Percentiles rank a stretch among this genome's conserved stretches.
phyloP scores from a whole-genome alignment of 2,888 invertebrate genomes.

The Erynnis tages region DNA sequence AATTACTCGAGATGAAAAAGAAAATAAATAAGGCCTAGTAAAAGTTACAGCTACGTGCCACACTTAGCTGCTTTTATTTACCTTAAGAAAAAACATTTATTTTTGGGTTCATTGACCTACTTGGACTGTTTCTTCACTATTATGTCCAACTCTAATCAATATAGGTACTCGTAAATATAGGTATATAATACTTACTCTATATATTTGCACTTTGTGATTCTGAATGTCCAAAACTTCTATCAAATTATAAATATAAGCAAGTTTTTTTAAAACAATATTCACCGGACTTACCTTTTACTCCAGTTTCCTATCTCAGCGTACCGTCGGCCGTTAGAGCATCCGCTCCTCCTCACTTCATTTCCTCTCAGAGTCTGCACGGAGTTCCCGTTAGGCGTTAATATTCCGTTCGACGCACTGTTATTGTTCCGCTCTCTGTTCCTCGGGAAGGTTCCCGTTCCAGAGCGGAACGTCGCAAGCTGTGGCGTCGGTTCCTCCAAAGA shows the following conservation, averaged over 20 bases:
- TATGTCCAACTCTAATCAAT: too few species aligned
- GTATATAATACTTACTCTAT: too few species aligned
- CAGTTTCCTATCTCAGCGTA: slow-evolving; percentile 83
- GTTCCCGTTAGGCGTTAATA: slow-evolving; percentile 79
- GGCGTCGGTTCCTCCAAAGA: slow-evolving; percentile 67
- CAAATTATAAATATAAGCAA: neutral
- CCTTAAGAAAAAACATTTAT: slow-evolving; percentile 41
- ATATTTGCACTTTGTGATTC: too few species aligned
- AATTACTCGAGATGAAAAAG: slow-evolving; percentile 73
- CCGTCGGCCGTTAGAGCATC: slow-evolving; percentile 76
- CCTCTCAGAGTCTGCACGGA: slow-evolving; percentile 71
- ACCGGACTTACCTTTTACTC: slow-evolving; percentile 74
- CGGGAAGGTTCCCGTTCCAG: slow-evolving; percentile 76
- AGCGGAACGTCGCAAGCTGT: slow-evolving; percentile 73
- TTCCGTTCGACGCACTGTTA: slow-evolving; percentile 69
- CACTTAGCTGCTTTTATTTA: slow-evolving; percentile 43
- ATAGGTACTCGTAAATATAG: too few species aligned
- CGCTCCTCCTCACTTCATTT: slow-evolving; percentile 79
- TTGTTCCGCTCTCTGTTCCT: slow-evolving; percentile 76
- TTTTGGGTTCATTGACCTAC: slow-evolving; percentile 31
- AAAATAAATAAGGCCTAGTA: slow-evolving; percentile 69
- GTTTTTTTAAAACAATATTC: slow-evolving; percentile 28
- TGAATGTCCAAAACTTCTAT: too few species aligned
- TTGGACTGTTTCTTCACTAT: too few species aligned
- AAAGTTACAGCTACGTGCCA: slow-evolving; percentile 59